phyloP scores from a whole-genome alignment of 92 coral and sea anemone genomes.

The Epizoanthus rinbou region DNA sequence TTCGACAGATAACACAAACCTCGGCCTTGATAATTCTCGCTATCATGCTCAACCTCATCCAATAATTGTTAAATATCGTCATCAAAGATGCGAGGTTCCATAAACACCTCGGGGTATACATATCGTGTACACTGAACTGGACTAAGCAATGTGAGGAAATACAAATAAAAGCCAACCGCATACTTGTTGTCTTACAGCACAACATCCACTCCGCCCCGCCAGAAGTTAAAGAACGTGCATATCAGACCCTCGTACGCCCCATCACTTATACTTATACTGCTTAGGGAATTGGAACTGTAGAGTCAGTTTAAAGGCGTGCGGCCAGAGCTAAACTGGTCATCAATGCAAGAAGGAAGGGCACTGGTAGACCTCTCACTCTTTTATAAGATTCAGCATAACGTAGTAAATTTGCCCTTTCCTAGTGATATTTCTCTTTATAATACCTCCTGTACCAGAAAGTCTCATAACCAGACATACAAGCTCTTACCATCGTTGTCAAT shows the following conservation, averaged over 20 bases:
- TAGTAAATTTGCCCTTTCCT: too few relatives aligned
- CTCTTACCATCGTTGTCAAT: not conserved
- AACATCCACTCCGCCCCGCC: slow-evolving; percentile 29
- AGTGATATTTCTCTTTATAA: too few relatives aligned
- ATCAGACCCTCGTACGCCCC: not conserved
- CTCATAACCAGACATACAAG: not conserved
- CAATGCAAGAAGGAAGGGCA: too few relatives aligned
- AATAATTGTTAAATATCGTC: too few relatives aligned
- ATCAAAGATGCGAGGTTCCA: too few relatives aligned
- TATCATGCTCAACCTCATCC: too few relatives aligned
- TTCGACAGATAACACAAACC: too few relatives aligned
- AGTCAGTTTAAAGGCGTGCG: not conserved
- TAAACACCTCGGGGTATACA: slow-evolving; percentile 23
- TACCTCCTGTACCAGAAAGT: too few relatives aligned
- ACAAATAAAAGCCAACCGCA: slow-evolving; percentile 4
- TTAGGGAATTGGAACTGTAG: not conserved
- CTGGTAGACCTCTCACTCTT: too few relatives aligned
- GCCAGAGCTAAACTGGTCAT: not conserved
- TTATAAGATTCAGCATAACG: too few relatives aligned
- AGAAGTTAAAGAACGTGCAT: slow-evolving; percentile 3
- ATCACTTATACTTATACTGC: not conserved
- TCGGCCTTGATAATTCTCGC: too few relatives aligned
- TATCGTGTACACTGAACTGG: not conserved
- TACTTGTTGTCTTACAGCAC: slow-evolving; percentile 19
- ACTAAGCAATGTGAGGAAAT: slow-evolving; percentile 19